Base-by-base conservation (phyloP, 1,140 invertebrate genomes). In the Telenomus remus region DNA sequence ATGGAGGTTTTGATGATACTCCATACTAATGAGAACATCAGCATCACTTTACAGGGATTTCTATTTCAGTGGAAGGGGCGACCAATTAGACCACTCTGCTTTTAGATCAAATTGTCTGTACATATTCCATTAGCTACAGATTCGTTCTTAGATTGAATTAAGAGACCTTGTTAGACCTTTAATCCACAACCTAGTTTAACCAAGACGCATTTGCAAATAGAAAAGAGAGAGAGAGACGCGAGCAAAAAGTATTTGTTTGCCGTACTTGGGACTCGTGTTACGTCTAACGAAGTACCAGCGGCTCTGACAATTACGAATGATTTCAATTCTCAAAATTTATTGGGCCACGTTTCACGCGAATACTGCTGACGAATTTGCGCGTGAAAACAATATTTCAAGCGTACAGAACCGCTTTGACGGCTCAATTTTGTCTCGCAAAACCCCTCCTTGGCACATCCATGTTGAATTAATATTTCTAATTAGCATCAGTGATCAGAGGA, bases 381-480 rank as follows among this genome's bases (percentile, higher is more conserved):
- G 19, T 27, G 19, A 27, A 27, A 27, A 27, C 19, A 48, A 43
- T 43, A 49, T 49, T 35, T 15, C 4, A 46, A 13, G 48, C 55
- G 33, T 16, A n/a, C 9, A 43, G 10, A 57, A 16, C 8, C 4
- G n/a, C 11, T 39, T 35, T 63, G 54, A 66, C 64, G 57, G 54
- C 42, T 59, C 55, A 55, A 57, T 71, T 61, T 27, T 37, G 42
- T 44, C 53, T 35, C 37, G 34, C 39, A 27, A 8, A n/a, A n/a
- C n/a, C n/a, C n/a, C n/a, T n/a, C n/a, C 68, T 46, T 39, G 51
- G 63, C 53, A 46, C 53, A 37, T 15, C 6, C 47, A 56, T 19
- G 57, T 63, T 59, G 44, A 55, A 71, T 59, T 63, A 63, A 71
- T 71, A 71, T 59, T 56, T 63, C 59, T 51, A 71, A 71, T 71